These are phyloP conservation scores for Acanthurus tractus DNA, from an alignment of 2,797 vertebrate species.

Conservation along the genomic window DNA sequence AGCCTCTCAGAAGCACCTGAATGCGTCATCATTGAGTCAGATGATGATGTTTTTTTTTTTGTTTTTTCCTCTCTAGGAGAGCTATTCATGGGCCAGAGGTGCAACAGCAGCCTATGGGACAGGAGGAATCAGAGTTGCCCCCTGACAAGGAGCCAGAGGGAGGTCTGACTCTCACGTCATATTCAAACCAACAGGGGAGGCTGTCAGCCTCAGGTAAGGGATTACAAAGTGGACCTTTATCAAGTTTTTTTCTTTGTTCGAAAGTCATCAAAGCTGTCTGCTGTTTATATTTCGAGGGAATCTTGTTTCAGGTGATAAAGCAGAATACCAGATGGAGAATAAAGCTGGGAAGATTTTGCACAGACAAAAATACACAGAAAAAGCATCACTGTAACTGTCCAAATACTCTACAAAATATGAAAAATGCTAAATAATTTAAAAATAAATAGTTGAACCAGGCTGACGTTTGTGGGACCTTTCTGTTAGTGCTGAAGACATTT, in stretches of 20 bases:
- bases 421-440: background rate
- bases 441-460: background rate
- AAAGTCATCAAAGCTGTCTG: background rate
- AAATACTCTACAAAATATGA: background rate
- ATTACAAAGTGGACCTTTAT: background rate
- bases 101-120: conserved; percentile 66
- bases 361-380: conserved; percentile 1
- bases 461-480: background rate
- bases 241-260: background rate
- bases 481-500: background rate
- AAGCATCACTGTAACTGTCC: background rate
- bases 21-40: background rate
- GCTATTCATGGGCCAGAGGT: conserved; percentile 70
- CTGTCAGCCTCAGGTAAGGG: conserved; percentile 68
- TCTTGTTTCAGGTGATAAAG: background rate
- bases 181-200: conserved; percentile 51
- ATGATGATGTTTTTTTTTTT: background rate
- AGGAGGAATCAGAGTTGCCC: conserved; percentile 77
- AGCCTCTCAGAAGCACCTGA: background rate
- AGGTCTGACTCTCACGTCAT: conserved; percentile 45
- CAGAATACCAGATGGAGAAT: background rate
- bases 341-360: background rate
- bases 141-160: conserved; percentile 60
- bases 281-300: background rate
- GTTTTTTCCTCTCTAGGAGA: conserved; percentile 59